Percentiles rank a stretch among this genome's conserved stretches.
Evolutionary conservation across 2,113 vertebrate genomes (phyloP).

Genomic region (Phainopepla nitens): DNA sequence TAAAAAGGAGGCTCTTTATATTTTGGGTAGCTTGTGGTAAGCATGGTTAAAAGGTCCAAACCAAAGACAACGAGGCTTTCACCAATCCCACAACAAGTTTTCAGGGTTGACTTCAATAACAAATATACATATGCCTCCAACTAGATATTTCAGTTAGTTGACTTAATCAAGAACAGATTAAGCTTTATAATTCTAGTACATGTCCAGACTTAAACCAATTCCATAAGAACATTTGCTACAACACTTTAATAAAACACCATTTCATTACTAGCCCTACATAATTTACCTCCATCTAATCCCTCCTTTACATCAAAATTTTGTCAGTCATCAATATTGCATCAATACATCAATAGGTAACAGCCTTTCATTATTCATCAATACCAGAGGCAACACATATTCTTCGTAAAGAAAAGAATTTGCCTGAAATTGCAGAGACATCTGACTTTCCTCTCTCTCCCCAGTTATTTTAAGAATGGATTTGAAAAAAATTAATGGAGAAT

Average conservation of each 20-base stretch:
- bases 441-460: not conserved
- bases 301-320: not conserved
- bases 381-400: not conserved
- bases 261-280: not conserved
- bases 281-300: not conserved
- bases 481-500: not conserved
- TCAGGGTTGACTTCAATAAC: slow-evolving; percentile 64
- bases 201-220: slow-evolving; percentile 35
- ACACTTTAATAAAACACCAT: not conserved
- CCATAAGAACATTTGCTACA: not conserved
- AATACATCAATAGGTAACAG: not conserved
- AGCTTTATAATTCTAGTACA: slow-evolving; percentile 28
- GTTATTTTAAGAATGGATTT: not conserved
- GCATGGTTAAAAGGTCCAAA: slow-evolving; percentile 65
- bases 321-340: not conserved
- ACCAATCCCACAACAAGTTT: slow-evolving; percentile 78
- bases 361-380: not conserved
- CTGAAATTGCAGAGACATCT: not conserved
- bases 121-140: slow-evolving; percentile 71
- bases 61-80: slow-evolving; percentile 62
- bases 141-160: slow-evolving; percentile 58
- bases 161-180: slow-evolving; percentile 62
- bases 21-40: slow-evolving; percentile 73
- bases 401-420: not conserved
- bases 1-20: slow-evolving; percentile 28